A percentile compares a stretch with the other conserved stretches of the same genome.
Evolutionary conservation across 2,888 invertebrate genomes (phyloP).

Genomic region (Adelphocoris suturalis): DNA sequence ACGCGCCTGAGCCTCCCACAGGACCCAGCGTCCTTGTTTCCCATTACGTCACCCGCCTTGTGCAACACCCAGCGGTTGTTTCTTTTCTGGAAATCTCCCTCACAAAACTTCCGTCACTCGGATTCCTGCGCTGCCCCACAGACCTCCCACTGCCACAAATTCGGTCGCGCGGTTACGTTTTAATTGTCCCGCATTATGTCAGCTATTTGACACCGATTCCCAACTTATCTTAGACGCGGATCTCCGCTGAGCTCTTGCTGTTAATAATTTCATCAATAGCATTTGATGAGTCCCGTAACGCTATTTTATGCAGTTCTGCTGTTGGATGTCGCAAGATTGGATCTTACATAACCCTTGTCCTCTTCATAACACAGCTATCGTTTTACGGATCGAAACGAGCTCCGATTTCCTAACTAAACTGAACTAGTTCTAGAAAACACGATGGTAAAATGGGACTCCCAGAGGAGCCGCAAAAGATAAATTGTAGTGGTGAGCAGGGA

Average conservation of each 20-base stretch:
- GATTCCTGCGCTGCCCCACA: too few species aligned
- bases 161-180: constrained; percentile 6
- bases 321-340: too few species aligned
- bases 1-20: neutral
- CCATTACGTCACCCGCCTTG: constrained; percentile 22
- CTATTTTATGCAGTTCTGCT: neutral
- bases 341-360: too few species aligned
- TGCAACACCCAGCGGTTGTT: neutral
- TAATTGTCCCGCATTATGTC: neutral
- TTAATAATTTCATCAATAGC: neutral
- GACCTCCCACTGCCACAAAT: constrained; percentile 2
- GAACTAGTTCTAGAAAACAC: too few species aligned
- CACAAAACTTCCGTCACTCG: too few species aligned
- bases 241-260: neutral
- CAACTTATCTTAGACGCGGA: neutral
- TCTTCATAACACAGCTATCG: too few species aligned
- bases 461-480: too few species aligned
- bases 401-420: too few species aligned
- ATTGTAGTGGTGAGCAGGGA: too few species aligned
- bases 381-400: too few species aligned
- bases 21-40: constrained; percentile 15
- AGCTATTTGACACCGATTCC: neutral
- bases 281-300: constrained; percentile 12
- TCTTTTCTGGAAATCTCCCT: neutral
- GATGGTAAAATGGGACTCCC: too few species aligned